A percentile compares a stretch with the other conserved stretches of the same genome.
These are phyloP conservation scores for Drosophila murphyi DNA, from an alignment of 1,140 invertebrate species.

Conservation along the genomic window DNA sequence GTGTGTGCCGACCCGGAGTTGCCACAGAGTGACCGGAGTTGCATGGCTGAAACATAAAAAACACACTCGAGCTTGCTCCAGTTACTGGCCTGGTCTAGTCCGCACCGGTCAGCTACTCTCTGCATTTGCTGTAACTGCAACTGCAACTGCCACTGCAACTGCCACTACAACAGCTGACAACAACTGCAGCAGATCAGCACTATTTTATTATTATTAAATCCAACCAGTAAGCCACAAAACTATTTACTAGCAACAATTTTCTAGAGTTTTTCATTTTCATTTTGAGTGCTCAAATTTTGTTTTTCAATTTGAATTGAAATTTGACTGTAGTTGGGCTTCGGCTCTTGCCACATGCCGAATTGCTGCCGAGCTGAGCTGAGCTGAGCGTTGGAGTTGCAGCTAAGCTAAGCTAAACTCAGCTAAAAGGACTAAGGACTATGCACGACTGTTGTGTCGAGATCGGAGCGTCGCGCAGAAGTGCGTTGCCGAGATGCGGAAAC, in stretches of 20 bases:
- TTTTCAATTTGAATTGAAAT: slow-evolving; percentile 3
- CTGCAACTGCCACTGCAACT: slow-evolving; percentile 10
- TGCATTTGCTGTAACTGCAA: background rate
- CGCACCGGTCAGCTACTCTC: slow-evolving; percentile 1
- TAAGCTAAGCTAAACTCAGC: slow-evolving; percentile 4
- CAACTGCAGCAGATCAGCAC: slow-evolving; percentile 20
- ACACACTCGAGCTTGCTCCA: slow-evolving; percentile 46
- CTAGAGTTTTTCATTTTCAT: background rate
- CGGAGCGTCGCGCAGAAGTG: slow-evolving; percentile 76
- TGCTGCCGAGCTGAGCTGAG: background rate
- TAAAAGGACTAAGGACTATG: slow-evolving; percentile 20
- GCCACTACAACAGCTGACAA: slow-evolving; percentile 3
- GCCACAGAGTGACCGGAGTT: slow-evolving; percentile 46
- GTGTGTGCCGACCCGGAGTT: slow-evolving; percentile 42
- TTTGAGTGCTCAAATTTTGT: background rate
- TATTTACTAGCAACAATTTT: background rate
- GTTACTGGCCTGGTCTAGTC: slow-evolving; percentile 39
- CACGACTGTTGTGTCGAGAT: slow-evolving; percentile 72
- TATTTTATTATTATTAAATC: background rate
- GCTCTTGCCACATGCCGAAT: slow-evolving; percentile 18
- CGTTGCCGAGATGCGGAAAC: slow-evolving; percentile 69
- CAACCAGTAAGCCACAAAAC: slow-evolving; percentile 15
- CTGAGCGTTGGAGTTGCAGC: slow-evolving; percentile 23
- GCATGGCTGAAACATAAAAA: slow-evolving; percentile 32
- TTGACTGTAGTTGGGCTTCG: slow-evolving; percentile 31